Evolutionary conservation across 2,113 vertebrate species (phyloP), one percentile per base, ranked within the genome.

Genomic region (Helogale parvula): DNA sequence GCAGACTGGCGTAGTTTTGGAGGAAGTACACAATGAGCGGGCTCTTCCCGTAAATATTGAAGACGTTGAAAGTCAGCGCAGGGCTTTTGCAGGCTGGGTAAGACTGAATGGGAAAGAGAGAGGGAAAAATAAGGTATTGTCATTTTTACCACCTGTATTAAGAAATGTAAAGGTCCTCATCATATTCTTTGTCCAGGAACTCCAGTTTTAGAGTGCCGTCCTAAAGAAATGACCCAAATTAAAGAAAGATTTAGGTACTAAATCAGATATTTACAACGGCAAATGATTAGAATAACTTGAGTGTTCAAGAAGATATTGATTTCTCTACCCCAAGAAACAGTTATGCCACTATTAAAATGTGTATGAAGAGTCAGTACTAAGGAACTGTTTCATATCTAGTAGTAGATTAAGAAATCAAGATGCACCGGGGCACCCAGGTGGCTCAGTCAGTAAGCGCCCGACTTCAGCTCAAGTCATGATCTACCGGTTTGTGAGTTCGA

Each of bases 1-100:
- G 60, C 89, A 98, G 83, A 41, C 5, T 15, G 54, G 45, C 50
- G 2, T 94, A 94, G 52, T 96, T 98, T 4, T 89, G 81, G 27
- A 98, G 92, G 87, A 98, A 98, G 94, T 94, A 76, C 25, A 96
- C 29, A 13, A 98, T 97, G 90, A 98, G 87, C 6, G 98, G 96
- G 33, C 98, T 98, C 60, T 98, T 95, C 14, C 98, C 92, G 3
- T 29, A 77, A 23, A 97, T 47, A 77, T 97, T 98, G 86, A 98
- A 98, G 54, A 96, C 41, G 81, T 96, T 97, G 16, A 72, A 74
- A 1, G 66, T 88, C 88, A 98, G 69, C 23, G 74, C 41, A 31
- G 97, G 88, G 77, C 11, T 89, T 84, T 7, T 94, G 95, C 93
- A 97, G 47, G 90, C 95, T 72, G 95, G 91, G 66, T 97, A 93